Evolutionary conservation across 37 sponge, comb jelly and placozoan species (phyloP).

Genomic region (Spongia lamella): DNA sequence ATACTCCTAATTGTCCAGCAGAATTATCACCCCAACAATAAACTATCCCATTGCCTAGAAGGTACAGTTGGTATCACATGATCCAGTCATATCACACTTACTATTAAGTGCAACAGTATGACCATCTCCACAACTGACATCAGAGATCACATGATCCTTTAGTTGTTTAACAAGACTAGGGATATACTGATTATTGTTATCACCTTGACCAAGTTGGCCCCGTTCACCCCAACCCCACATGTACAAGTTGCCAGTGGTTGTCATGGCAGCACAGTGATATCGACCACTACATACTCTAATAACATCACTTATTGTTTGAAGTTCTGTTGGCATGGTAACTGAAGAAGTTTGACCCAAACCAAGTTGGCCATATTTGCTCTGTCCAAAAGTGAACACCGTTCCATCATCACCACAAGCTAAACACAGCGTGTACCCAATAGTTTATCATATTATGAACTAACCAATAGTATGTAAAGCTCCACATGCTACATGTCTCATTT

Average conservation of each 20-base stretch:
- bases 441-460: slow-evolving; percentile 6
- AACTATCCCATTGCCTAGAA: slow-evolving; percentile 37
- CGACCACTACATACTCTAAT: slow-evolving; percentile 66
- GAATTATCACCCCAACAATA: slow-evolving; percentile 83
- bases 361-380: slow-evolving; percentile 78
- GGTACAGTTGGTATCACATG: background rate
- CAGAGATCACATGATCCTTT: slow-evolving; percentile 60
- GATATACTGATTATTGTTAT: slow-evolving; percentile 10
- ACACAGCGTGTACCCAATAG: no score
- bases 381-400: slow-evolving; percentile 52
- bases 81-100: background rate
- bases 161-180: slow-evolving; percentile 50
- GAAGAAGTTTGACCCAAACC: slow-evolving; percentile 56
- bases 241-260: slow-evolving; percentile 52
- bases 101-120: slow-evolving; percentile 65
- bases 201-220: slow-evolving; percentile 79
- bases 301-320: background rate
- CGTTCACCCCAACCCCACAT: slow-evolving; percentile 79
- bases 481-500: slow-evolving; percentile 60
- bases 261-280: slow-evolving; percentile 62
- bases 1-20: slow-evolving; percentile 53
- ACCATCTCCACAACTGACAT: slow-evolving; percentile 82
- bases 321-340: slow-evolving; percentile 36
- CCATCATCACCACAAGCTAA: slow-evolving; percentile 9
- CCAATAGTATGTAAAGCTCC: slow-evolving; percentile 65